phyloP scores from a whole-genome alignment of 2,113 vertebrate genomes.

The Alligator sinensis region DNA sequence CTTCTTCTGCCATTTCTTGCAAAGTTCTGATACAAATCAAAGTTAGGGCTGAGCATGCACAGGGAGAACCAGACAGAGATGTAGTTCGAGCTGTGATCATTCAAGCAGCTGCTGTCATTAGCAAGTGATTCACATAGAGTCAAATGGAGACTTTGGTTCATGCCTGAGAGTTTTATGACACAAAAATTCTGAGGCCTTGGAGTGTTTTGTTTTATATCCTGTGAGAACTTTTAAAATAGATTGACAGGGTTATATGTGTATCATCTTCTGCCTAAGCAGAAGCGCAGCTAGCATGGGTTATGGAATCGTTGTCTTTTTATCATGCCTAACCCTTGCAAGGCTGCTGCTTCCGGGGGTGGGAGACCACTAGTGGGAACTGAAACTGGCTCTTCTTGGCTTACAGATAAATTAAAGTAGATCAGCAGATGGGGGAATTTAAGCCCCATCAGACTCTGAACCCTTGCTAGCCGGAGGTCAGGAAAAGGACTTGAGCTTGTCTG shows the following conservation, averaged over 20 bases:
- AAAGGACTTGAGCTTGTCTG: neutral
- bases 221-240: neutral
- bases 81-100: neutral
- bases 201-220: neutral
- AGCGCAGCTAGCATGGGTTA: neutral
- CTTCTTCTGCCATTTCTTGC: constrained; percentile 55
- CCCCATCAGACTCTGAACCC: neutral
- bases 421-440: neutral
- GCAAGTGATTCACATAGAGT: neutral
- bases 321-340: neutral
- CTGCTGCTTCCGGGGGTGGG: no score
- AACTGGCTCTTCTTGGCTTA: neutral
- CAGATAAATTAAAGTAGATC: neutral
- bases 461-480: neutral
- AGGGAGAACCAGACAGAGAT: neutral
- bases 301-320: neutral
- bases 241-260: neutral
- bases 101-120: accelerated
- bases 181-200: neutral
- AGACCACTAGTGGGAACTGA: neutral
- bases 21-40: neutral
- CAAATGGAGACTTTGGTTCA: neutral
- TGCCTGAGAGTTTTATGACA: neutral
- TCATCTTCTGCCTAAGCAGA: neutral
- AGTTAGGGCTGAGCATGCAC: neutral